phyloP scores from a whole-genome alignment of 2,113 vertebrate species.

The Delphinapterus leucas region DNA sequence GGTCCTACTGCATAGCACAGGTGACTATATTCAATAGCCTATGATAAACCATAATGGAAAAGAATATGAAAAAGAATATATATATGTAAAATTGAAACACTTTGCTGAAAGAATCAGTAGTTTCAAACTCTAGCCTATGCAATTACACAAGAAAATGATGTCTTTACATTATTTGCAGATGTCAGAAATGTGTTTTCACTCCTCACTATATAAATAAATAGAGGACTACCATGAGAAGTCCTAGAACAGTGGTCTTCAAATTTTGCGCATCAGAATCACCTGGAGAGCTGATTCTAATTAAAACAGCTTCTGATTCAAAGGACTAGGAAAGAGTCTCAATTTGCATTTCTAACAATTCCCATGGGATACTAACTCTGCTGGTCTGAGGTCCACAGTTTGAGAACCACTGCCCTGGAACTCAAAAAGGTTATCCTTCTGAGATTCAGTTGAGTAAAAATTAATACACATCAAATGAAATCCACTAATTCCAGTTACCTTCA shows the following conservation, averaged over 20 bases:
- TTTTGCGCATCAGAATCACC: neutral
- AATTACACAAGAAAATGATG: neutral
- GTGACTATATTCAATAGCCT: no score
- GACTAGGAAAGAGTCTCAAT: neutral
- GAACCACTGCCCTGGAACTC: neutral
- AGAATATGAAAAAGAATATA: no score
- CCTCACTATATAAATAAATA: neutral
- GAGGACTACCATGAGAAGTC: neutral
- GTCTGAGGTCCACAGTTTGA: neutral
- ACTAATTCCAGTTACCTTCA: neutral
- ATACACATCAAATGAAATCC: neutral
- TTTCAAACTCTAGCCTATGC: neutral
- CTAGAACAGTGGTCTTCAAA: neutral
- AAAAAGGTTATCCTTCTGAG: neutral
- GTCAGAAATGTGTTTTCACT: neutral
- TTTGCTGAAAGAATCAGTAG: no score
- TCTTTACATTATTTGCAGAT: neutral
- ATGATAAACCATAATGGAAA: no score
- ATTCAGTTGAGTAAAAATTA: neutral
- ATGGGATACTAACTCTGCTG: neutral
- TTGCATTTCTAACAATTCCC: neutral
- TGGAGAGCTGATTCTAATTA: neutral
- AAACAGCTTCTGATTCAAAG: neutral
- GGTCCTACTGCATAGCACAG: no score
- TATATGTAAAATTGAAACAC: no score